A percentile compares a stretch with the other conserved stretches of the same genome.
phyloP scores from a whole-genome alignment of 2,888 invertebrate genomes.

The Leptodirus hochenwartii region DNA sequence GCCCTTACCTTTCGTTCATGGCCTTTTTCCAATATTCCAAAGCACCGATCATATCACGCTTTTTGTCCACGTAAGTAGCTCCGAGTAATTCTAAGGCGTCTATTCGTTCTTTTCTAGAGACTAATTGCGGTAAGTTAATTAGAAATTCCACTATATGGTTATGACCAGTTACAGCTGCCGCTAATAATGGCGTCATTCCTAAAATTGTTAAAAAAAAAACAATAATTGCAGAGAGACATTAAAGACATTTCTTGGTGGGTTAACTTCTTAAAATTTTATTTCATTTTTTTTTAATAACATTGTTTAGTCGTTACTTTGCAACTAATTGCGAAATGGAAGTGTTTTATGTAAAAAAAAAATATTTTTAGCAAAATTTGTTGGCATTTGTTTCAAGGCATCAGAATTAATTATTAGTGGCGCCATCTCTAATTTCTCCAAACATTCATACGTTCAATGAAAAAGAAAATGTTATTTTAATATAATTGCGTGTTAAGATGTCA shows the following conservation, averaged over 20 bases:
- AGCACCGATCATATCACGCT: slow-evolving; percentile 83
- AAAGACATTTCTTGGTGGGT: not conserved
- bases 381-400: too few relatives aligned
- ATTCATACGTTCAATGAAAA: too few relatives aligned
- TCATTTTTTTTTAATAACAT: not conserved
- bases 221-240: slow-evolving; percentile 1
- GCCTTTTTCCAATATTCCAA: slow-evolving; percentile 80
- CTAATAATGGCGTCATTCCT: slow-evolving; percentile 88
- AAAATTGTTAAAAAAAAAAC: slow-evolving; percentile 17
- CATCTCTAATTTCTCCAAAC: too few relatives aligned
- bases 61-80: slow-evolving; percentile 92
- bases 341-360: too few relatives aligned
- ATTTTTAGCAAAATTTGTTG: too few relatives aligned
- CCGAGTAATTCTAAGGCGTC: slow-evolving; percentile 84
- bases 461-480: too few relatives aligned
- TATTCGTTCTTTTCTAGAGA: slow-evolving; percentile 61
- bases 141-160: slow-evolving; percentile 85
- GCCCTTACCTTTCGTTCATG: slow-evolving; percentile 68
- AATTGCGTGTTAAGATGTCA: too few relatives aligned
- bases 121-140: slow-evolving; percentile 50
- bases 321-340: too few relatives aligned
- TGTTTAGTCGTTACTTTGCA: too few relatives aligned
- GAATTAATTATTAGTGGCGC: too few relatives aligned
- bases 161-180: slow-evolving; percentile 86
- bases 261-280: not conserved